phyloP scores from a whole-genome alignment of 1,140 invertebrate species.

The Himalopsyche phryganea region DNA sequence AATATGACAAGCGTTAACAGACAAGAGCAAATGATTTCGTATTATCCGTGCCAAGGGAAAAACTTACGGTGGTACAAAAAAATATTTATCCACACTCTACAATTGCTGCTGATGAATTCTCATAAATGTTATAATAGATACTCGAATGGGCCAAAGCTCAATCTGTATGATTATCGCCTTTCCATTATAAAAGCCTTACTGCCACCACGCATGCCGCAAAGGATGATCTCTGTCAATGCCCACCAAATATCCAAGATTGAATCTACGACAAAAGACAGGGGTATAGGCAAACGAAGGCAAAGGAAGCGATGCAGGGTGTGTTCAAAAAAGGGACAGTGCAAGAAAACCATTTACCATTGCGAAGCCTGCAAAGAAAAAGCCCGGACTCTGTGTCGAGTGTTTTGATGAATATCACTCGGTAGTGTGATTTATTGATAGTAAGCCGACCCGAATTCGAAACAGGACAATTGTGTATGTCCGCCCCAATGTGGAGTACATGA shows the following conservation, averaged over 20 bases:
- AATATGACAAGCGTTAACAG: constrained; percentile 37
- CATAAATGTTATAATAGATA: constrained; percentile 4
- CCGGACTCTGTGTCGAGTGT: neutral
- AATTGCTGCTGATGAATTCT: constrained; percentile 26
- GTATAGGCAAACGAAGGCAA: neutral
- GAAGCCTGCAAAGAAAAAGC: neutral
- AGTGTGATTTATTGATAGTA: too few species aligned
- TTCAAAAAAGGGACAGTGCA: neutral
- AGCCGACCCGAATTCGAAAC: too few species aligned
- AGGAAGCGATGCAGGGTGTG: neutral
- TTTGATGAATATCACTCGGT: constrained; percentile 4
- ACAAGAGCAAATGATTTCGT: constrained; percentile 39
- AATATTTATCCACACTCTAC: constrained; percentile 33
- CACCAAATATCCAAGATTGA: neutral
- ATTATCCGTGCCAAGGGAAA: constrained; percentile 39
- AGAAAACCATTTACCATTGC: constrained; percentile 4
- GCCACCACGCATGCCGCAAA: neutral
- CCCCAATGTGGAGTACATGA: too few species aligned
- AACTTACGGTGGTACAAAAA: constrained; percentile 39
- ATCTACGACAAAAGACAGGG: neutral
- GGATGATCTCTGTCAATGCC: neutral
- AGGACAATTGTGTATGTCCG: too few species aligned
- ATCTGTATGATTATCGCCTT: neutral
- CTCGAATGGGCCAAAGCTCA: neutral
- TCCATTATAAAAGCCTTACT: neutral